Percentiles rank a stretch among this genome's conserved stretches.
These are phyloP conservation scores for Hippocampus zosterae DNA, from an alignment of 2,113 vertebrate species.

Conservation along the genomic window DNA sequence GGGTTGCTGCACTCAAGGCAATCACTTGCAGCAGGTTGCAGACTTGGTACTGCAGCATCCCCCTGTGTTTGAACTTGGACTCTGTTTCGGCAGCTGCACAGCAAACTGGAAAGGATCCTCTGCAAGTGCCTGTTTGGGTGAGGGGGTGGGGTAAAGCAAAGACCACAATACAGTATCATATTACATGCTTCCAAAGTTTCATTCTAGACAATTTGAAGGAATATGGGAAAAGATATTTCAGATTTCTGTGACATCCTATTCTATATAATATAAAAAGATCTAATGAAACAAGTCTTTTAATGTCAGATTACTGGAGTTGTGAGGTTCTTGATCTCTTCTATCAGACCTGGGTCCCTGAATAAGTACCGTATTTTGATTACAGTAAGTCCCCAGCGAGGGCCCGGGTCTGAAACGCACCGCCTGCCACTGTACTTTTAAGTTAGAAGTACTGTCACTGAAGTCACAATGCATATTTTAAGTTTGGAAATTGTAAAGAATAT, in stretches of 20 bases:
- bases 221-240: background rate
- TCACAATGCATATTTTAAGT: background rate
- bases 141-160: background rate
- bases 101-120: slow-evolving; percentile 78
- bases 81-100: slow-evolving; percentile 21
- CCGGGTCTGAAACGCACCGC: no score
- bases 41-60: slow-evolving; percentile 66
- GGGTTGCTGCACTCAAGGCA: background rate
- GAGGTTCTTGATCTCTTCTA: background rate
- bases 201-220: background rate
- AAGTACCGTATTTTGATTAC: slow-evolving; percentile 32
- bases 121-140: slow-evolving; percentile 38
- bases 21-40: slow-evolving; percentile 71
- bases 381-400: no score
- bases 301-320: background rate
- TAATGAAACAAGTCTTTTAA: background rate
- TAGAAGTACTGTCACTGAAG: background rate
- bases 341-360: slow-evolving; percentile 10
- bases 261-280: background rate
- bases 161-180: background rate
- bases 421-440: background rate
- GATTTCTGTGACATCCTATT: background rate
- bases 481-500: background rate
- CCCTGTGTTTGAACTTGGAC: slow-evolving; percentile 37
- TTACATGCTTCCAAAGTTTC: background rate